A percentile compares a stretch with the other conserved stretches of the same genome.
Evolutionary conservation across 2,797 vertebrate genomes (phyloP).

Genomic region (Podarcis lilfordi): DNA sequence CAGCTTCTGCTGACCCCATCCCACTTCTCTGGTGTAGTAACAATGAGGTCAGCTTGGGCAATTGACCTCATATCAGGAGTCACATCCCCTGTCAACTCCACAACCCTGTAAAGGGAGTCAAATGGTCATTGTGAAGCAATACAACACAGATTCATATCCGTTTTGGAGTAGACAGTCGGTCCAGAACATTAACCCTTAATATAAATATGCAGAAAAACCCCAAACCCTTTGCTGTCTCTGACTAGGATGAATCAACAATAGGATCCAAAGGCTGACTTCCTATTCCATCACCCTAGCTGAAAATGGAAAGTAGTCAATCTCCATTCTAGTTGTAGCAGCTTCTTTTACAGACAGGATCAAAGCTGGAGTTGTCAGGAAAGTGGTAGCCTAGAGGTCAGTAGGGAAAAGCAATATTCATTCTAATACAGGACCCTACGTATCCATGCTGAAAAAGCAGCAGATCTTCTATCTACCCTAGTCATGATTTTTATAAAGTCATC

Average conservation of each 20-base stretch:
- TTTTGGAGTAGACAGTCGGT: background rate
- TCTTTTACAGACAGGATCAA: background rate
- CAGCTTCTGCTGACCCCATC: conserved; percentile 97
- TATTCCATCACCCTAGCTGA: background rate
- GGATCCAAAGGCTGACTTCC: background rate
- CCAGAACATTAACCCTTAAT: background rate
- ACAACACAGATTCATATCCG: conserved; percentile 23
- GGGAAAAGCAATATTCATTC: background rate
- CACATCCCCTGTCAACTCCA: conserved; percentile 96
- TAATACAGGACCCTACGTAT: background rate
- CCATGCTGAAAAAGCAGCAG: background rate
- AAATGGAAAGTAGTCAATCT: background rate
- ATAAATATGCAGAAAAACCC: conserved; percentile 21
- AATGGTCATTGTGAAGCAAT: conserved; percentile 19
- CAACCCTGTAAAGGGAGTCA: conserved; percentile 83
- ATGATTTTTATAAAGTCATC: background rate
- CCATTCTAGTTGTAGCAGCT: background rate
- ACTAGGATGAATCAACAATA: background rate
- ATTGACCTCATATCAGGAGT: conserved; percentile 96
- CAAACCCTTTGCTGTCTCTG: conserved; percentile 22
- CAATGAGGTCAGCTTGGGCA: conserved; percentile 93
- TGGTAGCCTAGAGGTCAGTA: background rate
- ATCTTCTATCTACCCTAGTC: background rate
- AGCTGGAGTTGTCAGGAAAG: background rate
- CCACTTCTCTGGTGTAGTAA: conserved; percentile 99